Evolutionary conservation across 2,113 vertebrate species (phyloP).

Genomic region (Lophura nycthemera): DNA sequence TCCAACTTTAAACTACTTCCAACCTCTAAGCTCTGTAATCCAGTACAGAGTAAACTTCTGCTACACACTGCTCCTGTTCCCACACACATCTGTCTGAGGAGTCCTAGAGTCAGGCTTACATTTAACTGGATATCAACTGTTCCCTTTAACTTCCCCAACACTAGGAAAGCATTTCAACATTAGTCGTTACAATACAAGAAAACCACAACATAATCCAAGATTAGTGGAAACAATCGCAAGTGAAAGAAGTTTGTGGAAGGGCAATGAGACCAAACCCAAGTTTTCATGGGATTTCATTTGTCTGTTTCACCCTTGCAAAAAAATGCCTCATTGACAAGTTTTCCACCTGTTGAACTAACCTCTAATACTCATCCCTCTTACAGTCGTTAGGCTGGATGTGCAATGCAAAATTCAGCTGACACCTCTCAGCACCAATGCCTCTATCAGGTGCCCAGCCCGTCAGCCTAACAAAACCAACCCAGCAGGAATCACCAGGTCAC

Average conservation of each 20-base stretch:
- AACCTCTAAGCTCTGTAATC: neutral
- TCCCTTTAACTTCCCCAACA: neutral
- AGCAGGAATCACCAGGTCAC: neutral
- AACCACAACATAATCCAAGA: neutral
- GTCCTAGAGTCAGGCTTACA: neutral
- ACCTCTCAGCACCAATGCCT: neutral
- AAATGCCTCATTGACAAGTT: neutral
- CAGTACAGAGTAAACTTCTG: neutral
- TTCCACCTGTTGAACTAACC: neutral
- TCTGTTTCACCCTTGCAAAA: neutral
- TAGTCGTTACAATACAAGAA: neutral
- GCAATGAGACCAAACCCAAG: neutral
- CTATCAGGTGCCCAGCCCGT: neutral
- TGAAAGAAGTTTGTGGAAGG: rapidly evolving
- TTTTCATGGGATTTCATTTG: neutral
- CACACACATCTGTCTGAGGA: neutral
- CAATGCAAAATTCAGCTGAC: neutral
- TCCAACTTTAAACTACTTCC: neutral
- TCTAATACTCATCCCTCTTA: neutral
- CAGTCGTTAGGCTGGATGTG: neutral
- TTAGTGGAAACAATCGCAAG: neutral
- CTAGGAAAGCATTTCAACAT: neutral
- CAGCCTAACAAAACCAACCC: neutral
- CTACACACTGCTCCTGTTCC: neutral
- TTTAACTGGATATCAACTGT: neutral